phyloP scores from a whole-genome alignment of 2,113 vertebrate genomes.

The Peromyscus leucopus region DNA sequence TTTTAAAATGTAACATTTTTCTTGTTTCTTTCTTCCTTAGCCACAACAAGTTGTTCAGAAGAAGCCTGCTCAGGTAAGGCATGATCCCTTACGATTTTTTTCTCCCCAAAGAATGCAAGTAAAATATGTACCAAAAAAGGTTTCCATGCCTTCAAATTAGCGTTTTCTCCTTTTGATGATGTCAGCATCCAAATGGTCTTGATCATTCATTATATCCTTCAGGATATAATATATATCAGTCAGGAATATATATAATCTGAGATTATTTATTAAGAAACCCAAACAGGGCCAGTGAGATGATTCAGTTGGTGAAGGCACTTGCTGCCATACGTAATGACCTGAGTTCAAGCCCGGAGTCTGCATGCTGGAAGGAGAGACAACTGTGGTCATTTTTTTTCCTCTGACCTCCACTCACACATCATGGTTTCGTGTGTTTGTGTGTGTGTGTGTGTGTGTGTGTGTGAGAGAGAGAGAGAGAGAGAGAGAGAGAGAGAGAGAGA shows the following conservation, averaged over 20 bases:
- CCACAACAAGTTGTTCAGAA: conserved; percentile 96
- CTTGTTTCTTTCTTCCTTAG: conserved; percentile 88
- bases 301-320: not conserved
- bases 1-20: conserved; percentile 56
- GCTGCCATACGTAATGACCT: not conserved
- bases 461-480: no score
- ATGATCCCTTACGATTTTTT: not conserved
- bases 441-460: no score
- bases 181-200: not conserved
- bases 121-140: not conserved
- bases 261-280: not conserved
- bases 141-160: not conserved
- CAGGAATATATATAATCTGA: not conserved
- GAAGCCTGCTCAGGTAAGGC: conserved; percentile 95
- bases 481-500: no score
- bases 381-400: not conserved
- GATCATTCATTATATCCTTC: not conserved
- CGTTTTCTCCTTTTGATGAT: conserved; percentile 47
- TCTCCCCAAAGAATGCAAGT: conserved; percentile 16
- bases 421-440: no score
- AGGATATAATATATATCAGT: not conserved
- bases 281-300: not conserved
- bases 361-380: not conserved
- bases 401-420: not conserved
- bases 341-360: no score